Evolutionary conservation across 2,888 invertebrate species (phyloP), one percentile per base, ranked within the genome.

Genomic region (Drosophila meridionalis): DNA sequence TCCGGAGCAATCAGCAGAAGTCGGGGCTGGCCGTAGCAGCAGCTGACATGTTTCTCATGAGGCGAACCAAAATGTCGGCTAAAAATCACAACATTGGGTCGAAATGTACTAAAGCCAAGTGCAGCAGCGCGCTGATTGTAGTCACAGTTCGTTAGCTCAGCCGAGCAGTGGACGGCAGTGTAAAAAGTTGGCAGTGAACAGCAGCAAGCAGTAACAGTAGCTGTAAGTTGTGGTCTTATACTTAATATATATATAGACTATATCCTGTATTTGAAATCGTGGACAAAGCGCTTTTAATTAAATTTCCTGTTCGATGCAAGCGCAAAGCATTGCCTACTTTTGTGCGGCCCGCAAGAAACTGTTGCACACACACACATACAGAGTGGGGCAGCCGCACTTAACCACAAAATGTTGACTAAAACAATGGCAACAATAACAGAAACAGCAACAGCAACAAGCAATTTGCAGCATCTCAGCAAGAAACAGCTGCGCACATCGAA

Each of bases 31-130:
- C 9, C 45, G 42, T 34, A 38, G 40, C 58, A 20, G 50, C 84
- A 85, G 87, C 89, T 85, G 85, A 69, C 87, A 66, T 73, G 69
- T 69, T 82, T 85, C 85, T 82, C 85, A 85, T 69, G 80, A 69
- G 57, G 7, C 52, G 52, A 52, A 30, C 65, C 47, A 30, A 69
- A 59, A 59, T 61, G 69, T 50, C 11, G 71, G 63, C 47, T 63
- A 50, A 47, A 59, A 69, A 57, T 55, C 78, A 72, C 67, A 78
- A 14, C 48, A 20, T 42, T 12, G 26, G 26, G 38, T 14, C 48
- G 56, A 52, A 58, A 48, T 57, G 67, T 60, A 83, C 78, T 78
- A 87, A 87, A 89, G 89, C 73, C 87, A 87, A 82, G 61, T 89
- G 79, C 82, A 71, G 63, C 62, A n/a, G 45, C 38, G 52, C 48